Percentiles rank a stretch among this genome's conserved stretches.
Evolutionary conservation across 2,797 vertebrate genomes (phyloP).

Genomic region (Leptatherina wallacei): DNA sequence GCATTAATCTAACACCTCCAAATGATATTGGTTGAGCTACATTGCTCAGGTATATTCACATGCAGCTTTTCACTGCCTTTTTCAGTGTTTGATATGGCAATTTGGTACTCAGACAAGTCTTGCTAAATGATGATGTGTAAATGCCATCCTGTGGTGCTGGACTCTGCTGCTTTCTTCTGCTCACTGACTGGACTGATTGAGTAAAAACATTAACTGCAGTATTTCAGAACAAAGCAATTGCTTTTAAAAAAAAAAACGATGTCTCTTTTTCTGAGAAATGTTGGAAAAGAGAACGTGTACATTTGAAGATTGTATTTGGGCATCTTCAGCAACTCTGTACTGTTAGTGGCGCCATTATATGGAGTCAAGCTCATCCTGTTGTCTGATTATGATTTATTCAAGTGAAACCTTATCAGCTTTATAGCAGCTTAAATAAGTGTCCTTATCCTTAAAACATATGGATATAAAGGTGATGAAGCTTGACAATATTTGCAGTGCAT

Average conservation of each 20-base stretch:
- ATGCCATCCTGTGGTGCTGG: constrained; percentile 24
- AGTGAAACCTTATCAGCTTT: constrained; percentile 57
- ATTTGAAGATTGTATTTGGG: constrained; percentile 18
- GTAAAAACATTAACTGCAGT: constrained; percentile 49
- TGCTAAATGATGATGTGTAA: constrained; percentile 55
- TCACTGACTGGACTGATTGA: constrained; percentile 27
- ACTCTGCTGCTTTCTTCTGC: constrained; percentile 37
- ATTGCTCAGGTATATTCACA: constrained; percentile 11
- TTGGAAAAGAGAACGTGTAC: constrained; percentile 12
- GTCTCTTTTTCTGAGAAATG: constrained; percentile 45
- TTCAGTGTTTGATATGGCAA: constrained; percentile 26
- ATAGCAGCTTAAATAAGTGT: constrained; percentile 54
- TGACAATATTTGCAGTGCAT: constrained; percentile 54
- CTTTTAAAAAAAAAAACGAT: constrained; percentile 26
- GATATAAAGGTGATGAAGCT: constrained; percentile 69
- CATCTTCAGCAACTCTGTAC: constrained; percentile 10
- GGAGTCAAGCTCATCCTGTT: not conserved
- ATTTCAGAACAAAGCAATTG: constrained; percentile 57
- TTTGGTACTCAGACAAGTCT: constrained; percentile 41
- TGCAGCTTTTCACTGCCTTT: constrained; percentile 24
- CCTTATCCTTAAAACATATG: constrained; percentile 59
- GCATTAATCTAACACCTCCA: not conserved
- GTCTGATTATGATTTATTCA: constrained; percentile 56
- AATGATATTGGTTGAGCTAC: constrained; percentile 23
- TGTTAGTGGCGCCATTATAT: not conserved